Conservation (phyloP, 2,113 vertebrate genomes). For the Chlorodrepanis virens region DNA sequence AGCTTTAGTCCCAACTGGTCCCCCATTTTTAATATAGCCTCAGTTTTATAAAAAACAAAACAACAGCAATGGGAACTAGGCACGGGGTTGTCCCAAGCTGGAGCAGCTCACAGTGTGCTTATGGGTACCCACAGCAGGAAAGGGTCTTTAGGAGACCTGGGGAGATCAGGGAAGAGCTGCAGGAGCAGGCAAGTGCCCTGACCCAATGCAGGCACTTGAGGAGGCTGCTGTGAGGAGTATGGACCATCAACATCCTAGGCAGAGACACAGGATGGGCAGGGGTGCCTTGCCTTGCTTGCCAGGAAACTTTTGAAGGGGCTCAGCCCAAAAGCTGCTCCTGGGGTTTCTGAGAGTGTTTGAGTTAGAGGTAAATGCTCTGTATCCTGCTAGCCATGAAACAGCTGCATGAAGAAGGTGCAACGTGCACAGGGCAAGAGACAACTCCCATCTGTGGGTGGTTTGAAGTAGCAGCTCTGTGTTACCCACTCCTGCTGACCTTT, state of each 20-base stretch:
- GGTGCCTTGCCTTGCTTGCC: rapidly evolving
- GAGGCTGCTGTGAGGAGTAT: neutral
- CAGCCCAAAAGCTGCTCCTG: neutral
- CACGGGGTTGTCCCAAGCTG: neutral
- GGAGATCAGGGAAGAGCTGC: neutral
- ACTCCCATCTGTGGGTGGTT: neutral
- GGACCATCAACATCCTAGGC: neutral
- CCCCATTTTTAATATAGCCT: neutral
- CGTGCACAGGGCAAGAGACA: neutral
- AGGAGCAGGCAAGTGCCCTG: neutral
- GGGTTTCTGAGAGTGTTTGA: neutral
- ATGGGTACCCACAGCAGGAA: neutral
- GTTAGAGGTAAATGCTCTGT: neutral
- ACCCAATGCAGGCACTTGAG: rapidly evolving
- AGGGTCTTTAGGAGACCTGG: neutral
- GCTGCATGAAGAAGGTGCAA: neutral
- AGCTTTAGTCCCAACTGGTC: neutral
- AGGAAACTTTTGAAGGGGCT: neutral
- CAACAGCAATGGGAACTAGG: neutral
- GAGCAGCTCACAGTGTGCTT: neutral
- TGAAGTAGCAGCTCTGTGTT: neutral
- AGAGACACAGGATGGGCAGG: neutral
- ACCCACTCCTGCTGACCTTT: neutral
- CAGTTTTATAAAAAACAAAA: neutral
- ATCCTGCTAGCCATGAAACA: neutral